Evolutionary conservation across 2,113 vertebrate species (phyloP).

Genomic region (pig (Sus scrofa)): T2T-Sscrofa CM000822.6:7987501-7988000

Average conservation of each 20-base stretch:
- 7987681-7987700: conserved; percentile 87
- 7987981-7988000: not conserved
- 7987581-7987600: not conserved
- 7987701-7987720: conserved; percentile 86
- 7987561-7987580: not conserved
- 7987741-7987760: not conserved
- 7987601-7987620: conserved; percentile 54
- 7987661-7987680: conserved; percentile 86
- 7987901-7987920: not conserved
- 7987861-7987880: not conserved
- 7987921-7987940: not conserved
- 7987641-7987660: conserved; percentile 74
- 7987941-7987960: not conserved
- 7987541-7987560: not conserved
- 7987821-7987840: not conserved
- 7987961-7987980: not conserved
- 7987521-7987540: not conserved
- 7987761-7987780: conserved; percentile 34
- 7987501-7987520: not conserved
- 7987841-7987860: conserved; percentile 15
- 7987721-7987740: conserved; percentile 71
- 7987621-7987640: not conserved
- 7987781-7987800: not conserved
- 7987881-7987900: conserved; percentile 22
- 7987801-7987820: conserved; percentile 26